A percentile compares a stretch with the other conserved stretches of the same genome.
Conservation (phyloP, 2,797 vertebrate genomes). For the Distichodus sexfasciatus region DNA sequence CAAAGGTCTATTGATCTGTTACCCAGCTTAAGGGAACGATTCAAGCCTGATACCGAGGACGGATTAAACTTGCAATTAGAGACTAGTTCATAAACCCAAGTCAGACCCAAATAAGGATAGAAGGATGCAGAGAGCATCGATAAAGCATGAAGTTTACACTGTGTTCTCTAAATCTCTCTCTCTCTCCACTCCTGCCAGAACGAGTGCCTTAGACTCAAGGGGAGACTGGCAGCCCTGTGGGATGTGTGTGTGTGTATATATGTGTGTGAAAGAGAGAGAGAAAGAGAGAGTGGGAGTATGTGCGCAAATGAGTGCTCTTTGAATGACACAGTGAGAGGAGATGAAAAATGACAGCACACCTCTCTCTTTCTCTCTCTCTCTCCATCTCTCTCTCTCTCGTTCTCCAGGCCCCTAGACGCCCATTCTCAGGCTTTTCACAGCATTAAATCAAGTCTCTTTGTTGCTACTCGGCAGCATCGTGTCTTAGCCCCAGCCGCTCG, state of each 20-base stretch:
- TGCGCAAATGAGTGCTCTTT: not conserved
- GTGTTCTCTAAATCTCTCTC: not conserved
- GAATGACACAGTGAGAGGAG: not conserved
- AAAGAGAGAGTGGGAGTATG: not conserved
- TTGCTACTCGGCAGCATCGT: not conserved
- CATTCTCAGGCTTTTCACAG: conserved; percentile 4
- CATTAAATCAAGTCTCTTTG: conserved; percentile 15
- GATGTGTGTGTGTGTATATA: not conserved
- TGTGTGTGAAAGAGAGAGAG: no score
- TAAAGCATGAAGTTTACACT: not conserved
- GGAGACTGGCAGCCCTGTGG: not conserved
- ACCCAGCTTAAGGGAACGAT: conserved; percentile 5
- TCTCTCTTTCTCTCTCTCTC: not conserved
- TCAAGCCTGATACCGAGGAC: not conserved
- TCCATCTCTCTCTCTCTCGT: not conserved
- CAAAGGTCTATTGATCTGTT: conserved; percentile 25
- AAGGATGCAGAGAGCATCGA: no score
- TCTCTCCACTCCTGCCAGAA: not conserved
- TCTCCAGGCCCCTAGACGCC: not conserved
- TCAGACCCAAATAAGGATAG: no score
- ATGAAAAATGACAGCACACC: not conserved
- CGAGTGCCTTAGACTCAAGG: conserved; percentile 5
- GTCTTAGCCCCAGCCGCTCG: not conserved
- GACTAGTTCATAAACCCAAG: not conserved
- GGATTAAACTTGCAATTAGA: conserved; percentile 1